phyloP scores from a whole-genome alignment of 2,888 invertebrate genomes.

The Diaphora mendica region DNA sequence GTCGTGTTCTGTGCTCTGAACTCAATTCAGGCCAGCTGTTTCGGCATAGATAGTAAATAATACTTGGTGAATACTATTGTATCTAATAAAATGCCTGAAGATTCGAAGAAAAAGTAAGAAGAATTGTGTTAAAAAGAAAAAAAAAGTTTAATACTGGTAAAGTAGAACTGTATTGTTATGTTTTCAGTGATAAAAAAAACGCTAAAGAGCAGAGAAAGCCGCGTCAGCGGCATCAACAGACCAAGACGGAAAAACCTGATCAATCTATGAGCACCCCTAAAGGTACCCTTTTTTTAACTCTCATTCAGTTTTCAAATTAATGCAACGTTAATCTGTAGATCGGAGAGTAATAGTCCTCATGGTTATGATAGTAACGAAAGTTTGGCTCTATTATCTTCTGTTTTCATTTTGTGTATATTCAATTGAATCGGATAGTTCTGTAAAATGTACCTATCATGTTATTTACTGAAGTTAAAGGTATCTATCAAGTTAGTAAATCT shows the following conservation, averaged over 20 bases:
- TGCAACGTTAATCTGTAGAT: not conserved
- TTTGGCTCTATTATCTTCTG: no score
- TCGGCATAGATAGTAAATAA: not conserved
- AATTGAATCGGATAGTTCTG: no score
- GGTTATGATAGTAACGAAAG: not conserved
- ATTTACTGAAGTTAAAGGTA: no score
- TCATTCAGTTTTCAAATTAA: not conserved
- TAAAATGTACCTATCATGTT: no score
- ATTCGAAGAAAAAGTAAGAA: conserved; percentile 70
- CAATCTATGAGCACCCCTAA: conserved; percentile 52
- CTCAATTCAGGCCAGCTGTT: conserved; percentile 5
- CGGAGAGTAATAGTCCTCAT: not conserved
- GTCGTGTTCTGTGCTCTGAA: no score
- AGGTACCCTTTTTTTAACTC: conserved; percentile 37
- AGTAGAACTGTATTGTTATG: not conserved
- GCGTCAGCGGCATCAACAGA: conserved; percentile 61
- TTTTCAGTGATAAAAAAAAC: conserved; percentile 68
- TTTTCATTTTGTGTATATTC: no score
- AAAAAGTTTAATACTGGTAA: not conserved
- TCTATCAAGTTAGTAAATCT: no score
- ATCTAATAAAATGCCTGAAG: conserved; percentile 64
- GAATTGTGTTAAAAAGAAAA: not conserved
- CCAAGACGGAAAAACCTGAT: conserved; percentile 54
- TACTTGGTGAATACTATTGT: not conserved
- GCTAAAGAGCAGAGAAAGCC: conserved; percentile 77